Percentiles rank a stretch among this genome's conserved stretches.
Conservation (phyloP, 2,113 vertebrate genomes). For the Archocentrus centrarchus region DNA sequence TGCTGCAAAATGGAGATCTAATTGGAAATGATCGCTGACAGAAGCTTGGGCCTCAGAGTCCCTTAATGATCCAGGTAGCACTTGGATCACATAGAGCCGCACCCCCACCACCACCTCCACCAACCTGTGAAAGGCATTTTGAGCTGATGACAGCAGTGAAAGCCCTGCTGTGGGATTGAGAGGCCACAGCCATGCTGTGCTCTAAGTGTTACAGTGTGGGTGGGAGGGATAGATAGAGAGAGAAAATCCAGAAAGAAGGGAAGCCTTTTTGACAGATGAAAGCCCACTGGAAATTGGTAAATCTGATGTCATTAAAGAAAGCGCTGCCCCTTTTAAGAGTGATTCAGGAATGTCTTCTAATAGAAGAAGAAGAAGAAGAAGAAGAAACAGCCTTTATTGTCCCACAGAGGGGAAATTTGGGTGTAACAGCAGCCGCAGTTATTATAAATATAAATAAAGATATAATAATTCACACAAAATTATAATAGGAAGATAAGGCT, state of each 20-base stretch:
- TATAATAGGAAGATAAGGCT: no score
- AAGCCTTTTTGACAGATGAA: conserved; percentile 50
- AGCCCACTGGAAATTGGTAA: conserved; percentile 33
- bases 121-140: conserved; percentile 54
- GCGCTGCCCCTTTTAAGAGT: neutral
- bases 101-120: neutral
- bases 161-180: conserved; percentile 47
- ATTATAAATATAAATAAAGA: no score
- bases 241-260: neutral
- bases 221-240: neutral
- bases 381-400: no score
- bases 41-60: conserved; percentile 64
- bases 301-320: conserved; percentile 2
- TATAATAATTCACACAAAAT: no score
- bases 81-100: conserved; percentile 49
- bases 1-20: conserved; percentile 68
- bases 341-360: neutral
- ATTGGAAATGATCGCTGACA: conserved; percentile 77
- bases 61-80: conserved; percentile 67
- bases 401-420: no score
- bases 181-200: conserved; percentile 46
- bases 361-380: no score
- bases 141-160: conserved; percentile 57
- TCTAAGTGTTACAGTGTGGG: conserved; percentile 13
- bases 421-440: no score